Conservation (phyloP, 2,888 invertebrate genomes). For the Polymixis lichenea region DNA sequence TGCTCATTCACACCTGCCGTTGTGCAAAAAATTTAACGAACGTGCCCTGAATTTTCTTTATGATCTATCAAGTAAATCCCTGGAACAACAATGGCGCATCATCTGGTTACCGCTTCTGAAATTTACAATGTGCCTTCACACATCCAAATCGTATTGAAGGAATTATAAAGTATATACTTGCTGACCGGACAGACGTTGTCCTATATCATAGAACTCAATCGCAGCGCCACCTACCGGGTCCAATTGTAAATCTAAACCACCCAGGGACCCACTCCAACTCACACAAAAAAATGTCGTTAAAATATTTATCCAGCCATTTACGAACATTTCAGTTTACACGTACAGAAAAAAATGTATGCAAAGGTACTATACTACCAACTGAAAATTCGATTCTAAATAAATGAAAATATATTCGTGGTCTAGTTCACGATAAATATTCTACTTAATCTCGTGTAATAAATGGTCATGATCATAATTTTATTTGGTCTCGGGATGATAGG, state of each 20-base stretch:
- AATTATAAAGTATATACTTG: not conserved
- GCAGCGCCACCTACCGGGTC: too few species aligned
- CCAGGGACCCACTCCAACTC: too few species aligned
- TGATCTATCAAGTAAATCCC: slow-evolving; percentile 65
- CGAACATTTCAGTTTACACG: too few species aligned
- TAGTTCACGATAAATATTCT: slow-evolving; percentile 71
- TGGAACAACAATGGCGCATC: slow-evolving; percentile 51
- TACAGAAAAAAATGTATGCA: too few species aligned
- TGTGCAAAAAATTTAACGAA: slow-evolving; percentile 77
- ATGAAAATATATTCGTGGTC: slow-evolving; percentile 40
- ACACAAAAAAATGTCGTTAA: too few species aligned
- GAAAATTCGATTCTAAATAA: slow-evolving; percentile 22
- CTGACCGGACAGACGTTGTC: too few species aligned
- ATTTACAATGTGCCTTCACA: slow-evolving; percentile 24
- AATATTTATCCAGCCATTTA: too few species aligned
- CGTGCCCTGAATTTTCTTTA: slow-evolving; percentile 69
- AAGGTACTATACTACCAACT: not conserved
- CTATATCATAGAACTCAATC: too few species aligned
- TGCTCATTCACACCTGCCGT: slow-evolving; percentile 76
- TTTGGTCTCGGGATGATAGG: slow-evolving; percentile 82
- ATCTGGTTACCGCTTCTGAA: slow-evolving; percentile 29
- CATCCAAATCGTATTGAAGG: not conserved
- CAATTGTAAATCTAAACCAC: too few species aligned
- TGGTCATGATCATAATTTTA: slow-evolving; percentile 83
- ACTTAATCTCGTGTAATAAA: slow-evolving; percentile 79